phyloP scores from a whole-genome alignment of 1,140 invertebrate genomes.

The Penaeus vannamei region DNA sequence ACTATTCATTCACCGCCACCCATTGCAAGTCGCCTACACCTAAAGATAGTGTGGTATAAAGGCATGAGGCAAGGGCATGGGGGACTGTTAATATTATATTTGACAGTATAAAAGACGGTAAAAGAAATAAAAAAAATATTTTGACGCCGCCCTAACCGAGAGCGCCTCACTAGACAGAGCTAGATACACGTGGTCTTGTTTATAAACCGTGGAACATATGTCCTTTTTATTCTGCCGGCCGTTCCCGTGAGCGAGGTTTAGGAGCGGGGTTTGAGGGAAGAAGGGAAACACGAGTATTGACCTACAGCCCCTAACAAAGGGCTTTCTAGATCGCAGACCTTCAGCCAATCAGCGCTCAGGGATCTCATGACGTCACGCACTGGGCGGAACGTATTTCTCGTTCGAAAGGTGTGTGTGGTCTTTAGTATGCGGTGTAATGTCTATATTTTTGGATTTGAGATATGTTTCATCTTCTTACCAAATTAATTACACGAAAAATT shows the following conservation, averaged over 20 bases:
- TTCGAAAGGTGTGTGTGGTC: constrained; percentile 1
- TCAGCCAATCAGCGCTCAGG: constrained; percentile 34
- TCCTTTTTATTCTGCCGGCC: constrained; percentile 55
- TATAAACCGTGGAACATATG: constrained; percentile 56
- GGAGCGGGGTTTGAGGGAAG: constrained; percentile 56
- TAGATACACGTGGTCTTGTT: constrained; percentile 55
- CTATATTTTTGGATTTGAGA: too few species aligned
- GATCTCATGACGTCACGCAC: constrained; percentile 26
- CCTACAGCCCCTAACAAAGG: constrained; percentile 61
- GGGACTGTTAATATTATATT: too few species aligned
- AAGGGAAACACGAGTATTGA: constrained; percentile 65
- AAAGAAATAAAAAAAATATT: too few species aligned
- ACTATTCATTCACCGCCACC: too few species aligned
- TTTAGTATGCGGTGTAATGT: not conserved
- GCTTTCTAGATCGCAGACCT: constrained; percentile 62
- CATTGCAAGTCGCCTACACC: too few species aligned
- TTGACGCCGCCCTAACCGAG: too few species aligned
- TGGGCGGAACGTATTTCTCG: constrained; percentile 8
- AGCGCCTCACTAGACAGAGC: too few species aligned
- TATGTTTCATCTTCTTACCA: too few species aligned
- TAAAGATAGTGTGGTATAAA: too few species aligned
- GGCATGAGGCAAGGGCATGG: too few species aligned
- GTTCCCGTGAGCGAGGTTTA: not conserved
- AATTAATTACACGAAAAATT: too few species aligned
- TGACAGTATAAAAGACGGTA: too few species aligned